Conservation (phyloP, 2,113 vertebrate genomes). For the Pitta sordida region DNA sequence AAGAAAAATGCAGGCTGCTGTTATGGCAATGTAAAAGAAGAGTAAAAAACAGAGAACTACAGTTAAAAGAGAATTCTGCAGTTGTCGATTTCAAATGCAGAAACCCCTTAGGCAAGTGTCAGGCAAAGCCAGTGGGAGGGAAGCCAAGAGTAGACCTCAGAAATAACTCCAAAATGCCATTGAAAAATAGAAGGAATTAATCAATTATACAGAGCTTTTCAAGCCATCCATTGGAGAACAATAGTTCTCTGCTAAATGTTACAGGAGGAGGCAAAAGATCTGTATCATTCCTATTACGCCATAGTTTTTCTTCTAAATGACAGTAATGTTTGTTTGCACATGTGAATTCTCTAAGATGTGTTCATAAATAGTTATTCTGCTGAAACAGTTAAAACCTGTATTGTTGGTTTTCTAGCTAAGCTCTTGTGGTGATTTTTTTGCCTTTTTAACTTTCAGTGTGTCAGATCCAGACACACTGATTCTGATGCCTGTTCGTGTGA, state of each 20-base stretch:
- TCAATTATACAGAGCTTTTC: neutral
- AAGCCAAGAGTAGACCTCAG: constrained; percentile 11
- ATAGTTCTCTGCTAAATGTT: neutral
- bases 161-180: constrained; percentile 29
- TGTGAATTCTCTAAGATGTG: neutral
- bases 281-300: neutral
- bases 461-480: neutral
- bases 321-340: neutral
- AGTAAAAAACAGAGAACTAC: constrained; percentile 7
- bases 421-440: neutral
- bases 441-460: neutral
- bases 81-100: constrained; percentile 3
- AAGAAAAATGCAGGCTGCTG: constrained; percentile 21
- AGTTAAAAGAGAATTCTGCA: constrained; percentile 39
- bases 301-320: neutral
- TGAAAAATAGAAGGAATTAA: constrained; percentile 8
- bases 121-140: neutral
- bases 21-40: neutral
- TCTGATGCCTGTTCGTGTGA: neutral
- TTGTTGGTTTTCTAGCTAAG: neutral
- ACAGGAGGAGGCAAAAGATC: neutral
- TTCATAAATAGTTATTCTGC: neutral
- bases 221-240: neutral
- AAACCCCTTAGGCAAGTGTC: constrained; percentile 47
- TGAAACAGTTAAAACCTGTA: neutral